Conservation (phyloP, 2,797 vertebrate genomes). For the Pipistrellus pygmaeus region DNA sequence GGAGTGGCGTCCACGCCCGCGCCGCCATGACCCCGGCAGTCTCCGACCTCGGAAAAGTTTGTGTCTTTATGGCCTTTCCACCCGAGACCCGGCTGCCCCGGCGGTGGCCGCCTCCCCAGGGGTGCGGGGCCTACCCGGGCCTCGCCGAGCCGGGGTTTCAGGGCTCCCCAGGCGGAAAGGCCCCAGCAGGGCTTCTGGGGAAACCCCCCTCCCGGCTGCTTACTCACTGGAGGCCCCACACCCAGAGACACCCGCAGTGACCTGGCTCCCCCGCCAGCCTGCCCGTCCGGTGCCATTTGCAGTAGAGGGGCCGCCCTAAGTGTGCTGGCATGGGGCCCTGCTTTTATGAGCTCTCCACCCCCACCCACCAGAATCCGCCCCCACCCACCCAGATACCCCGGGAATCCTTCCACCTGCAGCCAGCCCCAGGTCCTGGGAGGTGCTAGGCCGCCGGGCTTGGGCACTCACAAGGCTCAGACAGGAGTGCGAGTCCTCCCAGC, state of each 20-base stretch:
- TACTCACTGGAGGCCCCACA: conserved; percentile 9
- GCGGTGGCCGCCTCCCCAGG: conserved; percentile 30
- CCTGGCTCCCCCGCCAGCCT: neutral
- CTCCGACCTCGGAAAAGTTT: conserved; percentile 73
- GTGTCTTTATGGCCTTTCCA: conserved; percentile 33
- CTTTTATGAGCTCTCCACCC: neutral
- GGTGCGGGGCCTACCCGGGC: neutral
- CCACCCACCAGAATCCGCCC: neutral
- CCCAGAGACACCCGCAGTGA: neutral
- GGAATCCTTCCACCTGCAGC: neutral
- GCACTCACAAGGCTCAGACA: neutral
- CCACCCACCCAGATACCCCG: neutral
- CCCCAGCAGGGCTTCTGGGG: conserved; percentile 39
- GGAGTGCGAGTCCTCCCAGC: neutral
- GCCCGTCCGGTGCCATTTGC: neutral
- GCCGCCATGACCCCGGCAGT: conserved; percentile 55
- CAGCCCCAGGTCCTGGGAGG: neutral
- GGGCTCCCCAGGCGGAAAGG: neutral
- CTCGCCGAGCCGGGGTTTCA: neutral
- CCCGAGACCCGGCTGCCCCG: neutral
- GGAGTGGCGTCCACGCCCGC: conserved; percentile 51
- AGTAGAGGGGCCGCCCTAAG: neutral
- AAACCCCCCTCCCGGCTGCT: neutral
- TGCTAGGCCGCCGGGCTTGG: neutral
- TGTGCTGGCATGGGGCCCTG: neutral